Base-by-base conservation (phyloP, 35 echinoderm and acorn worm genomes). In the Patiria miniata region DNA sequence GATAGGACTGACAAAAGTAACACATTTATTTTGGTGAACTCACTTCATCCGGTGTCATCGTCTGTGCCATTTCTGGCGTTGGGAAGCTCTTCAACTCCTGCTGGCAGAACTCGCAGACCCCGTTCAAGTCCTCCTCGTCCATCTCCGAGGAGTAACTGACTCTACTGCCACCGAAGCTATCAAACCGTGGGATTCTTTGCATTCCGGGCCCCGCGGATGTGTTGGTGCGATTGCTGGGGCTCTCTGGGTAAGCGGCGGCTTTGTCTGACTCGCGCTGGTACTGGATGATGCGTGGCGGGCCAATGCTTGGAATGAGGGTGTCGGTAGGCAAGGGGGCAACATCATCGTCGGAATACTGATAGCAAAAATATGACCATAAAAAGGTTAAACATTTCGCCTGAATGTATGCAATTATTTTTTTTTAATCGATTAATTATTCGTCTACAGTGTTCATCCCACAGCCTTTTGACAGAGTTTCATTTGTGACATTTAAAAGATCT, bases 231-330 rank as follows among this genome's bases (percentile, higher is more conserved):
- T 84, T 21, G 15, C 69, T 83, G 26, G 73, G 32, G 17, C 77
- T 81, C 5, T 32, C 47, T 0, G 88, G 42, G 37, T 78, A 30
- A 29, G 81, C 60, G 9, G 39, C 81, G 0, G 37, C 68, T 15
- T 23, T 37, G 36, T 99, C 92, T 0, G 87, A 90, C 77, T 99
- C 96, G 2, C 92, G 39, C 47, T 99, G 96, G 68, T 99, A 99
- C 58, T 94, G 86, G 82, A 99, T 89, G 87, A 99, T 99, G 22
- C 86, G 77, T n/a, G 96, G 96, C 37, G 96, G 96, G 1, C 96
- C 96, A 2, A 99, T 94, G 23, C 87, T 91, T 5, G 96, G 96
- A 6, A 99, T 86, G 26, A 91, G 37, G 22, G 87, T 83, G 30
- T 86, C 86, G 60, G 42, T 32, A 18, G 61, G 39, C 9, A 73